Percentiles rank a stretch among this genome's conserved stretches.
Evolutionary conservation across 2,888 invertebrate species (phyloP).

Genomic region (Brachylomia viminalis): DNA sequence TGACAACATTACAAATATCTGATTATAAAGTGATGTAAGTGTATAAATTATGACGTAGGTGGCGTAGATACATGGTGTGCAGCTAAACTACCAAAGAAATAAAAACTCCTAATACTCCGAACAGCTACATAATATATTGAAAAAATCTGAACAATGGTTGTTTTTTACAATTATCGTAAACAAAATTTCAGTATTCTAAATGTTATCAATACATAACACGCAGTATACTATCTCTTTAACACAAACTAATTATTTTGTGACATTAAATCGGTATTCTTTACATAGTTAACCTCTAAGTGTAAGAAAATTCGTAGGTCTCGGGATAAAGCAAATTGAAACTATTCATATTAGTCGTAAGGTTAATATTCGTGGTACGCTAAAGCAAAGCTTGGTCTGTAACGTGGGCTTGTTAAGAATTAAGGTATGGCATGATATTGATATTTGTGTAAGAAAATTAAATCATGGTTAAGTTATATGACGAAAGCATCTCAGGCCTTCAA

Average conservation of each 20-base stretch:
- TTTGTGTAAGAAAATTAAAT: slow-evolving; percentile 44
- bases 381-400: slow-evolving; percentile 68
- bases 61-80: slow-evolving; percentile 9
- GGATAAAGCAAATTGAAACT: slow-evolving; percentile 62
- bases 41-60: slow-evolving; percentile 20
- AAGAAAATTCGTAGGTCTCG: slow-evolving; percentile 48
- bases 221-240: slow-evolving; percentile 52
- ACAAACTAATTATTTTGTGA: slow-evolving; percentile 25
- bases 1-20: neutral
- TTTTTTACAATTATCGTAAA: neutral
- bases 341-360: slow-evolving; percentile 58
- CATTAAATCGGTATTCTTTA: slow-evolving; percentile 24
- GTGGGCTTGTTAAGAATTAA: slow-evolving; percentile 63
- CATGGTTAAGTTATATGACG: slow-evolving; percentile 37
- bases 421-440: slow-evolving; percentile 22
- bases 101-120: neutral
- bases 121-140: neutral
- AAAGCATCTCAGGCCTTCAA: slow-evolving; percentile 26
- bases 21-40: neutral
- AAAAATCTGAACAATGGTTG: neutral
- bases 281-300: slow-evolving; percentile 29
- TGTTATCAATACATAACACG: too few relatives aligned
- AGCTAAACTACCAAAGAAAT: slow-evolving; percentile 51
- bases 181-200: neutral
- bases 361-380: slow-evolving; percentile 63